Evolutionary conservation across 2,797 vertebrate species (phyloP), one percentile per base, ranked within the genome.

Genomic region (Chrosomus eos): DNA sequence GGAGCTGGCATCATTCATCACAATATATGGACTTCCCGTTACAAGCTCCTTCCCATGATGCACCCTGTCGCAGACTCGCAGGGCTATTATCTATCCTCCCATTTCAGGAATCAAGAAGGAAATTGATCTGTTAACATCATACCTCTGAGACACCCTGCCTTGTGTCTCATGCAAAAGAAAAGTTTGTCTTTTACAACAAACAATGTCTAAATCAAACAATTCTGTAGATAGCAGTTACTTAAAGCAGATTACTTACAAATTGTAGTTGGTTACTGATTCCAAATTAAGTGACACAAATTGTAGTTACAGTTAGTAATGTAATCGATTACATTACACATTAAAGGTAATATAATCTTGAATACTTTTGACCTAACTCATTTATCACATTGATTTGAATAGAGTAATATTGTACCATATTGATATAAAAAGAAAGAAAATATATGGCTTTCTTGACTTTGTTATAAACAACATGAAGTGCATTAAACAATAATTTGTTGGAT

Each of bases 1-100:
- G 86, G 86, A 72, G 76, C 80, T 85, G 72, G 75, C 60, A 62
- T 86, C 86, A 87, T 88, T 84, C 67, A 86, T 90, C 89, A 88
- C 85, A 81, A 81, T 86, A 77, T 84, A n/a, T n/a, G 76, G 84
- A 73, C 71, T 78, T 43, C 73, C 79, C 31, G 45, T 80, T 71
- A 51, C 66, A 79, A 33, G 28, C 26, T 45, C 68, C 79, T 73
- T 85, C 85, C 82, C 72, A 86, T 84, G 86, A 51, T 81, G 81
- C 73, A 74, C 80, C 38, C 31, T 87, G 72, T 66, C 40, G n/a
- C 85, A 84, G 18, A 72, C 67, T 66, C 40, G n/a, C 85, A 84
- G 18, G 77, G 53, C 84, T 86, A 87, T 88, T 85, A 83, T 84
- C 86, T 71, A 43, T 31, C n/a, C n/a, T 86, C 68, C 83, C 81